Evolutionary conservation across 2,888 invertebrate species (phyloP), one percentile per base, ranked within the genome.

Genomic region (Drosophila fulvimacula): DNA sequence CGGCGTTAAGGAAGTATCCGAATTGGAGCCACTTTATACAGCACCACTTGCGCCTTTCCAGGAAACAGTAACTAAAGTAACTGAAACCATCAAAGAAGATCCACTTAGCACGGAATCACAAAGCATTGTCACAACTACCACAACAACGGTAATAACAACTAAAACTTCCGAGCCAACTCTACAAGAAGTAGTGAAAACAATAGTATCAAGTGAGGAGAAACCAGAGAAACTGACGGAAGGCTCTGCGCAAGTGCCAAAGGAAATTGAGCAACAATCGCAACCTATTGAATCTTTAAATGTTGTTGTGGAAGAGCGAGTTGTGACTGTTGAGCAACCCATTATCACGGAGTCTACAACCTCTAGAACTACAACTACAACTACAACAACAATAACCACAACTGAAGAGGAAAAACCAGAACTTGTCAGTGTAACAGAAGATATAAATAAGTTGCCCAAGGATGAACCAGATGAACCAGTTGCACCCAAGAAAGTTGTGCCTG

Each of bases 41-140:
- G 79, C 79, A 34, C 80, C 85, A 6, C 48, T 86, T 5, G 68
- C 69, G n/a, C 86, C 90, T 6, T 89, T 89, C 32, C 27, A 42
- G 21, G 27, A 58, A 9, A 36, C 46, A 2, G 52, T 66, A 32
- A 39, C 63, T 19, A 64, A 48, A 10, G 58, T 66, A 15, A 72
- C 60, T 1, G 73, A 83, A 64, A 63, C 57, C 0, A 51, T 74
- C 32, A 64, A 46, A 7, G 64, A 79, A 10, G 82, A 87, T 36
- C 86, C 90, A 0, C 7, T 62, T 10, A 57, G 32, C 9, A 55
- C 70, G 5, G 67, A 52, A 6, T 59, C 81, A 7, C 64, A 76
- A 51, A 52, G 32, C 15, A 69, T 75, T 13, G 44, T 73, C 2
- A 82, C 74, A 24, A 88, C 74, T 0, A 80, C 73, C 1, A 86